These are phyloP conservation scores for Zosterops pallidus DNA, from an alignment of 2,113 vertebrate genomes.

Conservation along the genomic window DNA sequence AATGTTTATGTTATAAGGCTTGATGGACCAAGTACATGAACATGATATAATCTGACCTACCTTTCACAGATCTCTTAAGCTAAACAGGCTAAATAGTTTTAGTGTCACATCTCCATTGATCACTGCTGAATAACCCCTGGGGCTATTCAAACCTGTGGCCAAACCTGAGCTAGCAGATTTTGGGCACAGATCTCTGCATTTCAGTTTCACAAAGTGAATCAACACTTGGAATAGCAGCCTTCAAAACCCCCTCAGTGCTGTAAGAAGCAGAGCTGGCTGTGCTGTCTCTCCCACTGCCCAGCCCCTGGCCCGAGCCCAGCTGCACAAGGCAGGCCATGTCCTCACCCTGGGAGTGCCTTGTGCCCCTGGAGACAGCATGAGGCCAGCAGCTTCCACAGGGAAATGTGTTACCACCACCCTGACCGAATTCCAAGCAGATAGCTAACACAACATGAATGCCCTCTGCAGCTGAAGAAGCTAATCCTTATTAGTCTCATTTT, in stretches of 20 bases:
- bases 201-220: not conserved
- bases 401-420: not conserved
- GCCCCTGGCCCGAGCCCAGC: not conserved
- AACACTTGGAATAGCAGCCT: not conserved
- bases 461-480: not conserved
- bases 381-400: not conserved
- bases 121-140: not conserved
- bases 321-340: not conserved
- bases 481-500: not conserved
- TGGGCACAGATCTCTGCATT: not conserved
- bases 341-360: not conserved
- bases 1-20: not conserved
- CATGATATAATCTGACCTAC: not conserved
- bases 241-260: not conserved
- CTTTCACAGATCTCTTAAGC: not conserved
- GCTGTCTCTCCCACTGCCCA: not conserved
- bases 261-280: accelerated
- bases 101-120: not conserved
- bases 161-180: not conserved
- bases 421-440: not conserved
- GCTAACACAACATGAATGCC: not conserved
- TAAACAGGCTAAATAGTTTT: not conserved
- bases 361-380: not conserved
- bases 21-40: not conserved
- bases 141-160: not conserved